Conservation (phyloP, 2,888 invertebrate genomes). For the Tetragonula carbonaria region DNA sequence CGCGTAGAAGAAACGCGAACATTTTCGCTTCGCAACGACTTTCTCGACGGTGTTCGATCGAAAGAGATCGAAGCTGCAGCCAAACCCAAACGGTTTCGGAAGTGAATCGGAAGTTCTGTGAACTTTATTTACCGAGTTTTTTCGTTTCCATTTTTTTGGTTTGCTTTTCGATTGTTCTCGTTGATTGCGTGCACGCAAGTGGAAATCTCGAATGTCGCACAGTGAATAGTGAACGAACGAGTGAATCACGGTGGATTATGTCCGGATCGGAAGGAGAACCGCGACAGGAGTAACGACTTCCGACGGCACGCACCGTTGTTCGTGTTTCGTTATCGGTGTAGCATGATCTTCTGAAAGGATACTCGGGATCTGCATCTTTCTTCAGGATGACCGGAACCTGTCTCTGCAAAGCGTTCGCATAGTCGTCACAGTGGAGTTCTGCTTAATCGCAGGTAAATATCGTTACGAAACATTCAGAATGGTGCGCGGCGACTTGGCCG, state of each 20-base stretch:
- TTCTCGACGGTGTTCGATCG: neutral
- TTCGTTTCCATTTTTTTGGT: too few relatives aligned
- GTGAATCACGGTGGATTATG: slow-evolving; percentile 26
- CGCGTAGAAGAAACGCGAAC: neutral
- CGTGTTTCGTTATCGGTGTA: neutral
- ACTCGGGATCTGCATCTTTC: slow-evolving; percentile 30
- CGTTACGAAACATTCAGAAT: neutral
- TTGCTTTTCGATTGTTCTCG: too few relatives aligned
- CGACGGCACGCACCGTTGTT: slow-evolving; percentile 44
- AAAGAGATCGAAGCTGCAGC: neutral
- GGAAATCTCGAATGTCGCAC: neutral
- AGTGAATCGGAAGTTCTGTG: neutral
- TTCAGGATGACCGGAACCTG: slow-evolving; percentile 72
- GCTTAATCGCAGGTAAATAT: slow-evolving; percentile 80
- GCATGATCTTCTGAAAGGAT: slow-evolving; percentile 60
- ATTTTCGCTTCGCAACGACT: neutral
- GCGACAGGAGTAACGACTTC: slow-evolving; percentile 34
- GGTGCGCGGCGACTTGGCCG: too few relatives aligned
- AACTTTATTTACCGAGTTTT: slow-evolving; percentile 6
- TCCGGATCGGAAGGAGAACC: neutral
- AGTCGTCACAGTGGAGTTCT: slow-evolving; percentile 83
- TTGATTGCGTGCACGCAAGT: neutral
- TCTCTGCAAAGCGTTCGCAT: slow-evolving; percentile 74
- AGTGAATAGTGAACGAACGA: slow-evolving; percentile 42
- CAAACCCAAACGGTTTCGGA: neutral